Percentiles rank a stretch among this genome's conserved stretches.
Conservation (phyloP, 2,113 vertebrate species). For the Rhynchopsitta pachyrhyncha region DNA sequence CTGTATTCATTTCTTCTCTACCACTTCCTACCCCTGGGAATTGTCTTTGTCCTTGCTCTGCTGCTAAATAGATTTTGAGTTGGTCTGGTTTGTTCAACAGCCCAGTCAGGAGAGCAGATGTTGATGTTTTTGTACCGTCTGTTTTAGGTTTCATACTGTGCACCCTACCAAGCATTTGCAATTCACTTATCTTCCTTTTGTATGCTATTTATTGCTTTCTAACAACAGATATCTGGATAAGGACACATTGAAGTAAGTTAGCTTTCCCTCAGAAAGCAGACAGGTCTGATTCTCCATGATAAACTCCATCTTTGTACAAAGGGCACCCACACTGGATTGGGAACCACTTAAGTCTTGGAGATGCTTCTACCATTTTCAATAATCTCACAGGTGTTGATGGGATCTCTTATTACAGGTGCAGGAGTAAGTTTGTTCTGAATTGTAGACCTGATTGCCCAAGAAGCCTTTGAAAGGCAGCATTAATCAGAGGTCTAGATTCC, state of each 20-base stretch:
- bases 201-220: background rate
- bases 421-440: background rate
- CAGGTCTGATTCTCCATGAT: background rate
- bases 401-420: background rate
- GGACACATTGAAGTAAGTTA: background rate
- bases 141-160: background rate
- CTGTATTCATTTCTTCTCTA: background rate
- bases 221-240: background rate
- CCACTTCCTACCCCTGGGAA: background rate
- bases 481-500: background rate
- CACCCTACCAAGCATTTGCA: background rate
- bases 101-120: background rate
- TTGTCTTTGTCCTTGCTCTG: background rate
- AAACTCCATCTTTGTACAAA: background rate
- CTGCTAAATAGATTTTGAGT: conserved; percentile 6
- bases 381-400: background rate
- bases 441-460: background rate
- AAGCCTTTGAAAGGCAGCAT: background rate
- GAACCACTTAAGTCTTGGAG: background rate
- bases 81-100: background rate
- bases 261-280: background rate
- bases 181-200: background rate
- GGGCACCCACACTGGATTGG: background rate
- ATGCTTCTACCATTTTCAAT: background rate
- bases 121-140: background rate